phyloP scores from a whole-genome alignment of 2,113 vertebrate species.

The Marmota flaviventris region DNA sequence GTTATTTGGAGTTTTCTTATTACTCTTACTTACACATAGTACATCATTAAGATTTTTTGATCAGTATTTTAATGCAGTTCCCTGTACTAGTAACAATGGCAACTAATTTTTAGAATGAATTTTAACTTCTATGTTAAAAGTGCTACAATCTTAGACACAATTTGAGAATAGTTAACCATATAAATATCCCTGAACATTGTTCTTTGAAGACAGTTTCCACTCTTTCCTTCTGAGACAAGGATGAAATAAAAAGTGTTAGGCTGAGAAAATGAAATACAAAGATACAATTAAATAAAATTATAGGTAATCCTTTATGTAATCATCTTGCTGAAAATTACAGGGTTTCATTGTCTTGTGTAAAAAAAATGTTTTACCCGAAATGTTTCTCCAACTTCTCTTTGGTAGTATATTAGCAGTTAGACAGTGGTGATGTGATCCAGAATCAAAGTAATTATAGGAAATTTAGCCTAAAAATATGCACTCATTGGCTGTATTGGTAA shows the following conservation, averaged over 20 bases:
- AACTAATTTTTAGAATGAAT: conserved; percentile 1
- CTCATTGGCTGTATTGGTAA: conserved; percentile 33
- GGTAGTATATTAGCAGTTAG: neutral
- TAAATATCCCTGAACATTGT: conserved; percentile 58
- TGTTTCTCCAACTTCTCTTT: conserved; percentile 68
- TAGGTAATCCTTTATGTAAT: conserved; percentile 71
- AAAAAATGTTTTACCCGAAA: conserved; percentile 67
- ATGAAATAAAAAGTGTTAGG: neutral
- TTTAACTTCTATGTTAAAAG: conserved; percentile 60
- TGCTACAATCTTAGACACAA: conserved; percentile 57
- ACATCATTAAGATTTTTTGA: neutral
- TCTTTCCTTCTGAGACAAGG: conserved; percentile 52
- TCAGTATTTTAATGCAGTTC: neutral
- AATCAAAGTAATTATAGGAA: conserved; percentile 50
- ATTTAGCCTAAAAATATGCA: conserved; percentile 54
- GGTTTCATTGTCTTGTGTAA: conserved; percentile 65
- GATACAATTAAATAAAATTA: conserved; percentile 78
- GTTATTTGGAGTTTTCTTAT: neutral
- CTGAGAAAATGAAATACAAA: conserved; percentile 71
- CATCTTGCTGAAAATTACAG: conserved; percentile 77
- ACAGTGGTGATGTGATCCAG: neutral
- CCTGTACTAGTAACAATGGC: neutral
- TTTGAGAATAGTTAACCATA: conserved; percentile 41
- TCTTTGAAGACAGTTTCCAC: conserved; percentile 24
- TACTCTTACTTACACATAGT: neutral